A percentile compares a stretch with the other conserved stretches of the same genome.
phyloP scores from a whole-genome alignment of 2,113 vertebrate species.

The Lutjanus erythropterus region DNA sequence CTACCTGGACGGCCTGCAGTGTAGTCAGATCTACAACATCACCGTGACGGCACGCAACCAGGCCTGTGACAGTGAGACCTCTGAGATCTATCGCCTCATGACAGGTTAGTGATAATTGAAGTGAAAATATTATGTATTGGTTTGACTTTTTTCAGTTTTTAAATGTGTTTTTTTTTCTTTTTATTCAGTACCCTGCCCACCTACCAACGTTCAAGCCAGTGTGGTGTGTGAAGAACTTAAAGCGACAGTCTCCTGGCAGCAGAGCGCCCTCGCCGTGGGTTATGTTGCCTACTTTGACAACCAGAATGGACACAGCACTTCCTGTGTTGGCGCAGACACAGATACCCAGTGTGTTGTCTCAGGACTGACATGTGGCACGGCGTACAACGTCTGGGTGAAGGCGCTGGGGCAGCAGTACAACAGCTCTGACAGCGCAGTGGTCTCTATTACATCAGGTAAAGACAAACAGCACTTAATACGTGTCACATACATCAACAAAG shows the following conservation, averaged over 20 bases:
- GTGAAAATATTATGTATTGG: neutral
- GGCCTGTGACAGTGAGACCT: constrained; percentile 56
- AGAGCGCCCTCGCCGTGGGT: constrained; percentile 63
- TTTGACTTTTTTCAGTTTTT: neutral
- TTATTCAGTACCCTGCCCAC: constrained; percentile 78
- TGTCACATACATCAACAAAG: neutral
- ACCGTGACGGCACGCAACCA: constrained; percentile 73
- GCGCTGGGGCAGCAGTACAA: constrained; percentile 72
- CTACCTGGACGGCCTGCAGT: constrained; percentile 64
- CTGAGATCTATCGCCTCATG: constrained; percentile 38
- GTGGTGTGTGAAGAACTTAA: constrained; percentile 61
- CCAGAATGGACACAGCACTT: constrained; percentile 35
- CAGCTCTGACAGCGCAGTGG: constrained; percentile 73
- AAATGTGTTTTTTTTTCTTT: constrained; percentile 1
- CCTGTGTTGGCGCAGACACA: constrained; percentile 48
- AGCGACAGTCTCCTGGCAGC: constrained; percentile 76
- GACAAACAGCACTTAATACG: neutral
- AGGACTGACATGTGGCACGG: constrained; percentile 73
- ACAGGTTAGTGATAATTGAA: constrained; percentile 74
- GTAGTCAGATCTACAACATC: constrained; percentile 78
- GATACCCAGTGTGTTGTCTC: constrained; percentile 62
- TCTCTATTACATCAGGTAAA: constrained; percentile 73
- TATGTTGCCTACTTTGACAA: constrained; percentile 70
- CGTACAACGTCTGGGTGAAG: constrained; percentile 70
- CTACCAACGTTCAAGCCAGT: constrained; percentile 62